phyloP scores from a whole-genome alignment of 2,113 vertebrate genomes.

The Atractosteus spatula region DNA sequence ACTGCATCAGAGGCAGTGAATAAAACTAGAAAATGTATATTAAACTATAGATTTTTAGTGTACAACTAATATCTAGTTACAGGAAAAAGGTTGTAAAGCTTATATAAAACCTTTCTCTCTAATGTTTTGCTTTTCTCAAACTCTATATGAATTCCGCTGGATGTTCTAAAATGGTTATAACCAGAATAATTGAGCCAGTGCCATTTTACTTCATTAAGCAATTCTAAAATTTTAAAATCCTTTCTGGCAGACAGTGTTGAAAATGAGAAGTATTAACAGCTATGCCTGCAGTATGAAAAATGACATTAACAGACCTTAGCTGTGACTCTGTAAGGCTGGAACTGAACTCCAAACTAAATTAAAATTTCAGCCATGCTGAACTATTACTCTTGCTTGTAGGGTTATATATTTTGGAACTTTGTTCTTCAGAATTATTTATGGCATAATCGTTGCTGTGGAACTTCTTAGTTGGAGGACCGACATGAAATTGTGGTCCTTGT shows the following conservation, averaged over 20 bases:
- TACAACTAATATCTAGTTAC: slow-evolving; percentile 43
- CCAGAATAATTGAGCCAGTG: slow-evolving; percentile 21
- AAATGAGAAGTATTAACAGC: slow-evolving; percentile 42
- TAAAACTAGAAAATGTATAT: slow-evolving; percentile 41
- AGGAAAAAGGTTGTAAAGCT: slow-evolving; percentile 43
- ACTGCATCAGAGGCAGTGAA: slow-evolving; percentile 28
- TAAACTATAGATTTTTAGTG: slow-evolving; percentile 47
- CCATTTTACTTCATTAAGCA: slow-evolving; percentile 12
- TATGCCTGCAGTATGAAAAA: slow-evolving; percentile 35
- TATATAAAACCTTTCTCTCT: slow-evolving; percentile 38
- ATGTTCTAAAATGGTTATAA: slow-evolving; percentile 28
- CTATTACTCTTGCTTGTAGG: slow-evolving; percentile 63
- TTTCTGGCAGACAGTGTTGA: slow-evolving; percentile 48
- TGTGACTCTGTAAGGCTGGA: slow-evolving; percentile 3
- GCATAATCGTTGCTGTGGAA: slow-evolving; percentile 67
- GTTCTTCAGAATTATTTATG: slow-evolving; percentile 70
- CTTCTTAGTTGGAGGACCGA: slow-evolving; percentile 54
- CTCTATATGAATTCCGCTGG: slow-evolving; percentile 41
- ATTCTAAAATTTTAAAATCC: slow-evolving; percentile 47
- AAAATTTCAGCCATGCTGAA: slow-evolving; percentile 69
- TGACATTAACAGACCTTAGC: background rate
- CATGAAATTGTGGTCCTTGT: slow-evolving; percentile 37
- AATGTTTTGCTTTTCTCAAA: slow-evolving; percentile 38
- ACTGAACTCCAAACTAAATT: background rate
- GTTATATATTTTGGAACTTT: slow-evolving; percentile 43